Base-by-base conservation (phyloP, 1,140 invertebrate species). In the Zaprionus nigranus region DNA sequence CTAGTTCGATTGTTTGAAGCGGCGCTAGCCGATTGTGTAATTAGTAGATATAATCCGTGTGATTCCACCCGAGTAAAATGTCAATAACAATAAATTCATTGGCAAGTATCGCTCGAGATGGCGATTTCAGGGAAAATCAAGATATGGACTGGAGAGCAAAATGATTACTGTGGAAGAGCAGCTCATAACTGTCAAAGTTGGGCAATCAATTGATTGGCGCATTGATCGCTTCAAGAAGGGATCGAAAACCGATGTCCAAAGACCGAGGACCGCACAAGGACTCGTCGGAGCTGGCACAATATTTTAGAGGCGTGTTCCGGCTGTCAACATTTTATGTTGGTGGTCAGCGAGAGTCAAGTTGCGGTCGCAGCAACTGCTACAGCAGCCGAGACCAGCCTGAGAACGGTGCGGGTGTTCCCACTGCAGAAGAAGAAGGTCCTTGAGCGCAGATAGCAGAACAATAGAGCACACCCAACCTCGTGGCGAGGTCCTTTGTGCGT, bases 321-420 rank as follows among this genome's bases (percentile, higher is more conserved):
- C 90, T 92, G 90, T 92, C 90, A 92, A 92, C 90, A 91, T 92
- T 92, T 90, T 82, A 87, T 87, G 85, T 92, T 92, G 82, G 90
- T 92, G 90, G 90, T 67, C 86, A 81, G 72, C 58, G 17, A n/a
- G 56, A 79, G 79, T 78, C 79, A 82, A 90, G 49, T 81, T 88
- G 85, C 68, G 85, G 85, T 85, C 65, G 84, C 77, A 82, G 84
- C 77, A 82, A 81, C 78, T 67, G 76, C 68, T 56, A 82, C 83
- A 65, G 77, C 80, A 79, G 72, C 67, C 58, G 26, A 69, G 30
- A 51, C 20, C 60, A 24, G 26, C 57, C 78, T 87, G 83, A 70
- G 84, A 88, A 88, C 74, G 67, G 61, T 58, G 81, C 84, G 84
- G 84, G 84, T 87, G 84, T 90, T 87, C 84, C 46, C 58, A 67